Evolutionary conservation across 2,888 invertebrate species (phyloP), one percentile per base, ranked within the genome.

Genomic region (Lasius platythorax): DNA sequence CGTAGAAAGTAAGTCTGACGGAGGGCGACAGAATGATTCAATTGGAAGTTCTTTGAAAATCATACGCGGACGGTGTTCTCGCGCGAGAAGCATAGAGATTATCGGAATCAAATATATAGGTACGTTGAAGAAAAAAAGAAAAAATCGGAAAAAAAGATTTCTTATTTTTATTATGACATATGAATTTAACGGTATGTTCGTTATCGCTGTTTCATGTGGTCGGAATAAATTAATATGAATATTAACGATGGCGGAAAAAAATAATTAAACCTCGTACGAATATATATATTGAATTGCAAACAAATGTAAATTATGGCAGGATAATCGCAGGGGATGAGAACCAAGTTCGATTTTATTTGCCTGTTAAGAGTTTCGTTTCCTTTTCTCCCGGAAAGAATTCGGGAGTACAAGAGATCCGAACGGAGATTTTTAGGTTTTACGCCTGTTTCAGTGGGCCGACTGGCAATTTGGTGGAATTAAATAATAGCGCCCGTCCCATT

Each of bases 401-500:
- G 28, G 87, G 73, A 83, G 88, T 83, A 70, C 43, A 68, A 83
- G 82, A 76, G 81, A 81, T 75, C 84, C 82, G 82, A 37, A 37
- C 85, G 88, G 89, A 76, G 86, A 76, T 89, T 89, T 90, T 90
- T 90, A 87, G 87, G 82, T 83, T 90, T 90, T 90, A 90, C 90
- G 90, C 90, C 87, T 85, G 87, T 87, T 90, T 81, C 85, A 68
- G 87, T 70, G 83, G 85, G 74, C 83, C 88, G 90, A 28, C 82
- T 84, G 82, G 88, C 87, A 91, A 91, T 91, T 91, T 89, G 74
- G 89, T 87, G 81, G 85, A 91, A 91, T 91, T 91, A 91, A 91
- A 91, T 91, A 91, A 91, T 91, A 91, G 89, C 85, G 87, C 85
- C 87, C 89, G 87, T 88, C 90, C 90, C 90, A 89, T 90, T 91